A percentile compares a stretch with the other conserved stretches of the same genome.
Conservation (phyloP, 2,888 invertebrate species). For the Malthinus flaveolus region DNA sequence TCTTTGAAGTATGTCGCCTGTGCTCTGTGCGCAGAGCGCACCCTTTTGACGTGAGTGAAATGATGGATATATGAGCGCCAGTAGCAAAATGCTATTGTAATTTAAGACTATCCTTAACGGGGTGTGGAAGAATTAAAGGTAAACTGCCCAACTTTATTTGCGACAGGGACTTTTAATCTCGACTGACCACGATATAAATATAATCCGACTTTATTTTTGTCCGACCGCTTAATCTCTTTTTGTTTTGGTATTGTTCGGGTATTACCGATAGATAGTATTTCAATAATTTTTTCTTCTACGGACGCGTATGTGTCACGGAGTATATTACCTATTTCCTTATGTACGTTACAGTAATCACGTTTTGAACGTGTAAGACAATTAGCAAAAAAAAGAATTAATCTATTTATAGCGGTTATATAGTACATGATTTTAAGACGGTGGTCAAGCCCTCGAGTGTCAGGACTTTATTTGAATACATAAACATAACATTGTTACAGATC, state of each 20-base stretch:
- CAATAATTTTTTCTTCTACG: background rate
- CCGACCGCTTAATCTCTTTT: background rate
- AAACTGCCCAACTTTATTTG: too few relatives aligned
- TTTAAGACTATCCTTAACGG: too few relatives aligned
- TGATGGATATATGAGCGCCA: too few relatives aligned
- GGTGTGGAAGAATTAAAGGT: too few relatives aligned
- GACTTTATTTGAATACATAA: constrained; percentile 11
- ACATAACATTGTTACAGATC: constrained; percentile 34
- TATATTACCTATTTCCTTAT: constrained; percentile 6
- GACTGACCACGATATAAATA: too few relatives aligned
- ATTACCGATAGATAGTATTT: too few relatives aligned
- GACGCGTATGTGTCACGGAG: constrained; percentile 14
- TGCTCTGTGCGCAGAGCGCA: too few relatives aligned
- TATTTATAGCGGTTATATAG: constrained; percentile 40
- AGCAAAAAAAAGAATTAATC: constrained; percentile 27
- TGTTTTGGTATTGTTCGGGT: background rate
- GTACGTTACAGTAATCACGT: constrained; percentile 17
- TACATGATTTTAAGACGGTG: constrained; percentile 27
- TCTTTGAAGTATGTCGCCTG: too few relatives aligned
- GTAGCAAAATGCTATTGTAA: too few relatives aligned
- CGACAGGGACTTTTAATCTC: too few relatives aligned
- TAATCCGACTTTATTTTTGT: background rate
- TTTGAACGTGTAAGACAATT: constrained; percentile 22
- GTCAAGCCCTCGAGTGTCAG: constrained; percentile 35
- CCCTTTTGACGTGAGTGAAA: too few relatives aligned